Percentiles rank a stretch among this genome's conserved stretches.
Conservation (phyloP, 2,113 vertebrate species). For the Beaufortia kweichowensis region DNA sequence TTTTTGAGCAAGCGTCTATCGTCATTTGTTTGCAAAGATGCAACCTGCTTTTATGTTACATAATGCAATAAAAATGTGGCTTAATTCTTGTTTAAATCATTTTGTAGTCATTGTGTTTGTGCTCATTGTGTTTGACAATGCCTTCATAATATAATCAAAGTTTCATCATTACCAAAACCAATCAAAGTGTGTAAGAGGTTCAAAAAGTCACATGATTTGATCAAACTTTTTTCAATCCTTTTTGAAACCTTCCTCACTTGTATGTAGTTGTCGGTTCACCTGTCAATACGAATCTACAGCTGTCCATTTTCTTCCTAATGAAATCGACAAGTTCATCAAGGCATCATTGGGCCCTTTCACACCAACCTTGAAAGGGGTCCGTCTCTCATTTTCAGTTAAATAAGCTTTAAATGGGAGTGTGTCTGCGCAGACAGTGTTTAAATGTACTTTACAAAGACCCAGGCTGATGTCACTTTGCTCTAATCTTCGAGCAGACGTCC, state of each 20-base stretch:
- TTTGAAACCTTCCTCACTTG: not conserved
- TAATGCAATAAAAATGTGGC: too few species aligned
- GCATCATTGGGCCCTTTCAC: conserved; percentile 24
- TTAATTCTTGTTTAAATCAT: too few species aligned
- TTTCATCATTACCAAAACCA: not conserved
- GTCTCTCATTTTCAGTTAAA: conserved; percentile 32
- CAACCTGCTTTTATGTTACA: not conserved
- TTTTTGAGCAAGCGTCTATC: too few species aligned
- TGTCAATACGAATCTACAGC: conserved; percentile 18
- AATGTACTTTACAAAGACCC: conserved; percentile 17
- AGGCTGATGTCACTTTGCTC: conserved; percentile 7
- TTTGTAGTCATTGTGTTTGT: too few species aligned
- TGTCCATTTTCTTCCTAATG: conserved; percentile 43
- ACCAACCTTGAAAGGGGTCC: conserved; percentile 34
- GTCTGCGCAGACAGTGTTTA: conserved; percentile 2
- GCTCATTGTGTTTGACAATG: too few species aligned
- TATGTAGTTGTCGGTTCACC: conserved; percentile 6
- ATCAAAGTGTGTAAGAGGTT: not conserved
- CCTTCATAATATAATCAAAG: too few species aligned
- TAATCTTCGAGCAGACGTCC: conserved; percentile 15
- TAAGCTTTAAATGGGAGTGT: conserved; percentile 10
- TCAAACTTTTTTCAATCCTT: not conserved
- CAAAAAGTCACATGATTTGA: not conserved
- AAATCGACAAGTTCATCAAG: conserved; percentile 49
- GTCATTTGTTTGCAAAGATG: too few species aligned